Conservation (phyloP, 1,140 invertebrate species). For the Trachymyrmex cornetzi region DNA sequence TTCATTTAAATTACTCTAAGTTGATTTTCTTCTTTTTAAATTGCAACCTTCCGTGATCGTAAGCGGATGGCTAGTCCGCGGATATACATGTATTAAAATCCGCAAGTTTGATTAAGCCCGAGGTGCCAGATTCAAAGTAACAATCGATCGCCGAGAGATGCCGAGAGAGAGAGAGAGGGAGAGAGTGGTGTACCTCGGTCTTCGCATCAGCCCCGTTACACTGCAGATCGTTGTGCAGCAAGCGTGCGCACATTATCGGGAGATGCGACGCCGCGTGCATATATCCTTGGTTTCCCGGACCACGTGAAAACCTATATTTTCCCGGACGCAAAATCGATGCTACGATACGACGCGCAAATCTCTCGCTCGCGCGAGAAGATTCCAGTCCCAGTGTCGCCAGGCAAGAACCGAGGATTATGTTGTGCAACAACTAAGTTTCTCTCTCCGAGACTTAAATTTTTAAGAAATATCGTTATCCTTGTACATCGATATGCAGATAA, state of each 20-base stretch:
- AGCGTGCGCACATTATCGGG: slow-evolving; percentile 45
- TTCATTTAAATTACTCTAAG: not conserved
- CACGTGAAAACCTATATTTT: slow-evolving; percentile 38
- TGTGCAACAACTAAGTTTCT: not conserved
- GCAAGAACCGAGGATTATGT: not conserved
- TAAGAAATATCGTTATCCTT: not conserved
- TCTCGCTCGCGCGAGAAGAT: not conserved
- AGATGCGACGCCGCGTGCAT: not conserved
- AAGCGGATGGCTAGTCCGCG: not conserved
- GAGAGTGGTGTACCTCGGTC: not conserved
- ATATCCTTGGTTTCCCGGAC: slow-evolving; percentile 10
- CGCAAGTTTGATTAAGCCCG: not conserved
- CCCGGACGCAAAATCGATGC: slow-evolving; percentile 37
- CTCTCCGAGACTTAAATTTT: not conserved
- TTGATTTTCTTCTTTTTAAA: not conserved
- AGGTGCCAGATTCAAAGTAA: not conserved
- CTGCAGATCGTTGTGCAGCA: slow-evolving; percentile 53
- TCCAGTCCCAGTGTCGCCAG: not conserved
- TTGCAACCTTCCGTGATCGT: not conserved
- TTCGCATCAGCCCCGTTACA: not conserved
- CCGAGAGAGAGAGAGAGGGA: not conserved
- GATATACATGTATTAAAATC: not conserved
- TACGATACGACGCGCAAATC: not conserved
- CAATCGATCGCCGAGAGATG: slow-evolving; percentile 17
- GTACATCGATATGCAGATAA: not conserved